A percentile compares a stretch with the other conserved stretches of the same genome.
Conservation (phyloP, 2,113 vertebrate species). For the Mirza zaza region DNA sequence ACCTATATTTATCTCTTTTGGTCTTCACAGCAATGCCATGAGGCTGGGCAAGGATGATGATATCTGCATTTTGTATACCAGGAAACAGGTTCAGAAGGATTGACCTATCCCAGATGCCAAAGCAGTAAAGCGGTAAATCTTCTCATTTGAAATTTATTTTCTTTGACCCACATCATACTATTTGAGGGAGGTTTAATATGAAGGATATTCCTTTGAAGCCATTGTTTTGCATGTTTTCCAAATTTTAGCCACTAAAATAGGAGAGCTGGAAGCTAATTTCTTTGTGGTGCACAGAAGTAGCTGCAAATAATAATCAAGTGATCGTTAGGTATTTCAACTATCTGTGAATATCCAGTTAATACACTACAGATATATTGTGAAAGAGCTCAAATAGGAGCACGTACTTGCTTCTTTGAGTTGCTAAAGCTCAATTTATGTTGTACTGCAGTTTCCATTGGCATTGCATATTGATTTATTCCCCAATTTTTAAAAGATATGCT, state of each 20-base stretch:
- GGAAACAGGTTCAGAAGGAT: background rate
- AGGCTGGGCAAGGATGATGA: background rate
- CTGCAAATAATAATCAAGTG: background rate
- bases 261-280: background rate
- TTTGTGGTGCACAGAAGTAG: background rate
- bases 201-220: background rate
- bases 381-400: background rate
- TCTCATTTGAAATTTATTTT: constrained; percentile 34
- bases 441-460: background rate
- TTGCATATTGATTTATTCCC: background rate
- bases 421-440: background rate
- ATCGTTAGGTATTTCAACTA: background rate
- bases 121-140: background rate
- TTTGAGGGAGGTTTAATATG: background rate
- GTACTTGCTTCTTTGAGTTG: background rate
- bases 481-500: background rate
- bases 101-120: background rate
- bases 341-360: background rate
- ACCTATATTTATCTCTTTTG: background rate
- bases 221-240: constrained; percentile 14
- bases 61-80: background rate
- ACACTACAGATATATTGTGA: background rate
- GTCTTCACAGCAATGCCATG: background rate
- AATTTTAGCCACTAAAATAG: background rate
- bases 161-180: background rate